Evolutionary conservation across 2,888 invertebrate species (phyloP), one percentile per base, ranked within the genome.

Genomic region (Cephus nigrinus): DNA sequence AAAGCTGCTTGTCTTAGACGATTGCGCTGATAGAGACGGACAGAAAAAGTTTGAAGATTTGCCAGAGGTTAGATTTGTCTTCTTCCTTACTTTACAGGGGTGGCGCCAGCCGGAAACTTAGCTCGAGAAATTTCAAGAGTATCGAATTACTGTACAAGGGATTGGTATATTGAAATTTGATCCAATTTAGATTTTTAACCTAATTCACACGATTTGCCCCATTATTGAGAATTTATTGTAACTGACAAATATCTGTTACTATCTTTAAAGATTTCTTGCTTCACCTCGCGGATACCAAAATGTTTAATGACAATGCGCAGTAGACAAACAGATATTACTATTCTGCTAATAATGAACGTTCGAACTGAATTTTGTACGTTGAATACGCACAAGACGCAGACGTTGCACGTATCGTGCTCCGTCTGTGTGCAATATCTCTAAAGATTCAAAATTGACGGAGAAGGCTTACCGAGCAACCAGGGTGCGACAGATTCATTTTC

Each of bases 401-500:
- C 55, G 1, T 23, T 9, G 23, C 55, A 55, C 55, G 15, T 23
- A 55, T 23, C 9, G 55, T 9, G 23, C 9, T 55, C 15, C 23
- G 23, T 15, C 55, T 9, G 2, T 23, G 55, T 55, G 9, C 9
- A 0, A 23, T 55, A 0, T 23, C 23, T 55, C 0, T 55, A 9
- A 55, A 23, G 23, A 15, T 0, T 23, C 23, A 9, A 55, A 2
- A 23, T 55, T 23, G 9, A 55, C 9, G 55, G 9, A 23, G 5
- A 55, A 55, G 55, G 88, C 93, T 95, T 95, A 99, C 99, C 99
- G 93, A 99, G 95, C 91, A 99, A 95, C 99, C 99, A 99, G 79
- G 99, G 99, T 82, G 99, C 99, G 85, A 99, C 99, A 85, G 97
- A 96, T 92, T 98, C 97, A 92, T 97, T 97, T 88, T 98, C 98